Evolutionary conservation across 2,113 vertebrate species (phyloP), one percentile per base, ranked within the genome.

Genomic region (Phodopus roborovskii): DNA sequence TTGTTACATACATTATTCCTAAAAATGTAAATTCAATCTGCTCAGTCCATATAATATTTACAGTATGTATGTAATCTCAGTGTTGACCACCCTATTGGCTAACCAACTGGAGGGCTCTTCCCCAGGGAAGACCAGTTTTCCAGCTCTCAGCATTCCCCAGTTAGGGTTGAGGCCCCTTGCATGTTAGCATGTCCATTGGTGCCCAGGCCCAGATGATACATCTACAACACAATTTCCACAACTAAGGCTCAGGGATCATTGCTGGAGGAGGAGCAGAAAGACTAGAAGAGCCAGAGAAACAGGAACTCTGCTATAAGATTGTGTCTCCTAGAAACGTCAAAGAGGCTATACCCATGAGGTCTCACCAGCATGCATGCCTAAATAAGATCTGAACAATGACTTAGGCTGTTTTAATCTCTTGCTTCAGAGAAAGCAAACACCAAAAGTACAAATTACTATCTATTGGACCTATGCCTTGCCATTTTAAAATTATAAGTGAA

Each of bases 341-440:
- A 30, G n/a, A 84, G 58, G 39, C 58, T 45, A 9, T 15, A 84
- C 56, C 58, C 39, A 19, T 17, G 15, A 45, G 17, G 8, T 30
- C 58, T 62, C 58, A 30, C 42, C 58, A 42, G 10, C 26, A 64
- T 4, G 1, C 39, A 64, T 30, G 16, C 4, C 39, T 30, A 42
- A 30, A 45, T 7, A 84, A 45, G 15, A 62, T n/a, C 36, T 42
- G n/a, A 84, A 30, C 58, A 10, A 36, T 33, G 48, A 86, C n/a
- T 10, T 78, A 50, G 33, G 26, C 17, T 88, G 12, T 83, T 94
- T 95, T 88, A 91, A 83, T 74, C 77, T 85, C 60, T 88, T 90
- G 4, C 77, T 90, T 95, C 85, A 5, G 45, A 50, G 62, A 71
- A 88, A 4, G 93, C 53, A 62, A 83, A 97, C 93, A 4, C 5